Base-by-base conservation (phyloP, 2,797 vertebrate genomes). In the Phoxinus dragarum region DNA sequence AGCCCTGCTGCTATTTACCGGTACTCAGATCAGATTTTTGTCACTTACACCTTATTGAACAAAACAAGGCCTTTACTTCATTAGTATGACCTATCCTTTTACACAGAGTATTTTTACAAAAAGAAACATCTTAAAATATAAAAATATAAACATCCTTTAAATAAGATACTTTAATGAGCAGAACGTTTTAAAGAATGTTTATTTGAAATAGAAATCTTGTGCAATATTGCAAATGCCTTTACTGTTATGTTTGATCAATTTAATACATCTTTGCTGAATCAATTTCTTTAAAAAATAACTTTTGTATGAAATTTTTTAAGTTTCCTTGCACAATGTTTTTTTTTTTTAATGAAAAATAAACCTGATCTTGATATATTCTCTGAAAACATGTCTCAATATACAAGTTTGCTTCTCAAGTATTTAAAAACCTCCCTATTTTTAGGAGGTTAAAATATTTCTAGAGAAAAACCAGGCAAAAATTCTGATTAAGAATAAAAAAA, bases 1-100 rank as follows among this genome's bases (percentile, higher is more conserved):
- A 99, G 91, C 67, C 98, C 98, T 52, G 95, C 97, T 0, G 97
- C 97, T 0, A 96, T 94, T 21, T 99, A 99, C 89, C 96, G 97
- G 98, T 99, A 88, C 42, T 74, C 77, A 72, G 19, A 78, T 84
- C 66, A 49, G 7, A 40, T 80, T 85, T 73, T 74, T 86, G 72
- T 47, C 49, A 77, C 64, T 80, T 72, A 84, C 80, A 88, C 68
- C 10, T 80, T 71, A 80, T 66, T 34, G 44, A 85, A 85, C 68
- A 54, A 80, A 80, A 66, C 31, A 66, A 17, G 7, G 69, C 31
- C 66, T 69, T 40, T 54, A 52, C 36, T 31, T 64, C 19, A n/a
- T 44, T 72, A 16, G 11, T 27, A 31, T 44, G 76, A 64, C 38
- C n/a, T 44, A 21, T 21, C 38, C 1, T 64, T 64, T 44, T 31